Percentiles rank a stretch among this genome's conserved stretches.
Conservation (phyloP, 2,888 invertebrate genomes). For the Allacma fusca region DNA sequence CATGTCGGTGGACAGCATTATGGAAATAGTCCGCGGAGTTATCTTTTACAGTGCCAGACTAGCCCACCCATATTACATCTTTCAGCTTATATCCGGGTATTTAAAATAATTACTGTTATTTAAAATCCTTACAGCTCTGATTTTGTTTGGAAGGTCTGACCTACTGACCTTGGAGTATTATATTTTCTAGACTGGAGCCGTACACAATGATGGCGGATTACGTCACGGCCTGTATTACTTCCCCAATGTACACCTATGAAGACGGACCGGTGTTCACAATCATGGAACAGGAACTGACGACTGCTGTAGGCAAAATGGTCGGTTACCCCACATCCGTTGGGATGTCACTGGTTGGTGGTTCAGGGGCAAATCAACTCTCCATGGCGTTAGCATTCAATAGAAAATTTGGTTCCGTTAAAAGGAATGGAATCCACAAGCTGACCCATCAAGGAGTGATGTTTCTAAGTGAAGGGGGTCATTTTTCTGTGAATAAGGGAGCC, state of each 20-base stretch:
- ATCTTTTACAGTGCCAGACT: slow-evolving; percentile 17
- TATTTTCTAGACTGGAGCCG: slow-evolving; percentile 43
- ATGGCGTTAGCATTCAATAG: slow-evolving; percentile 26
- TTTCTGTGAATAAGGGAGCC: slow-evolving; percentile 29
- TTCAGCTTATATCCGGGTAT: slow-evolving; percentile 37
- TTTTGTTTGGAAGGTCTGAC: too few species aligned
- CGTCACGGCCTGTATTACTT: slow-evolving; percentile 42
- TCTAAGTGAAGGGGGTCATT: slow-evolving; percentile 22
- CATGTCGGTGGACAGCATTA: background rate
- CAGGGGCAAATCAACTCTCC: slow-evolving; percentile 10
- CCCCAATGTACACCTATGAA: slow-evolving; percentile 50
- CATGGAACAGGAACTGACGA: slow-evolving; percentile 51
- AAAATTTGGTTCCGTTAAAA: slow-evolving; percentile 12
- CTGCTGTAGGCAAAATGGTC: slow-evolving; percentile 25
- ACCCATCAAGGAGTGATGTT: background rate
- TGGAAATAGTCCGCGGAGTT: slow-evolving; percentile 3
- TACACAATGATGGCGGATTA: slow-evolving; percentile 52
- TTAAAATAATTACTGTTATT: background rate
- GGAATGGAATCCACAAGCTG: background rate
- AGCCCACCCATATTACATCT: slow-evolving; percentile 44
- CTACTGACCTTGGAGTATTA: too few species aligned
- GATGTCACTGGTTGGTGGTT: slow-evolving; percentile 22
- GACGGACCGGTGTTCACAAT: slow-evolving; percentile 49
- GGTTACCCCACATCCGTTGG: slow-evolving; percentile 36
- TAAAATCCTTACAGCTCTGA: background rate